Evolutionary conservation across 2,888 invertebrate genomes (phyloP).

Genomic region (Schizaphis graminum): DNA sequence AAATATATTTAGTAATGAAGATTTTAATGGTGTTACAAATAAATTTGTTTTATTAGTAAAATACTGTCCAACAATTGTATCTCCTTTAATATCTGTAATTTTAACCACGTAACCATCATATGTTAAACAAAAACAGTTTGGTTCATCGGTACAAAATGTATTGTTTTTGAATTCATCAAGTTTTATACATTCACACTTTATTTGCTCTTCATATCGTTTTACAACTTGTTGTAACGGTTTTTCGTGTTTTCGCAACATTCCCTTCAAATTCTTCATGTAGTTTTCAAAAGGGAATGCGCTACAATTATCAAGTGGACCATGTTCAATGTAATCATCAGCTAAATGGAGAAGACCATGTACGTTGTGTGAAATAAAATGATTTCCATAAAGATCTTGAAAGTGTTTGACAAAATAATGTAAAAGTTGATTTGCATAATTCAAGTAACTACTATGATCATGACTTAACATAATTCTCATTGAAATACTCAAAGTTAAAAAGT

Average conservation of each 20-base stretch:
- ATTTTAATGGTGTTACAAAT: neutral
- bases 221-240: neutral
- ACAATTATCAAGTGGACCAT: slow-evolving; percentile 10
- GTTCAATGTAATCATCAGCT: neutral
- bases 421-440: neutral
- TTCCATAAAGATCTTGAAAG: neutral
- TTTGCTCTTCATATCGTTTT: too few relatives aligned
- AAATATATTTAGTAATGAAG: neutral
- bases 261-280: neutral
- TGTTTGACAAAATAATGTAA: neutral
- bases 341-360: neutral
- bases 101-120: neutral
- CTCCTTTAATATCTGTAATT: neutral
- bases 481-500: neutral
- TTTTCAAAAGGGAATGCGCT: neutral
- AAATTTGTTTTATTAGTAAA: neutral
- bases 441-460: neutral
- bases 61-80: neutral
- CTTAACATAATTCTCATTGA: neutral
- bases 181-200: slow-evolving; percentile 1
- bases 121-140: neutral
- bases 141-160: neutral
- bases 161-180: slow-evolving; percentile 1
- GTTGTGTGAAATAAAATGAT: neutral
- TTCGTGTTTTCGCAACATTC: slow-evolving; percentile 1